Evolutionary conservation across 2,113 vertebrate species (phyloP).

Genomic region (Oreochromis tanganicae): DNA sequence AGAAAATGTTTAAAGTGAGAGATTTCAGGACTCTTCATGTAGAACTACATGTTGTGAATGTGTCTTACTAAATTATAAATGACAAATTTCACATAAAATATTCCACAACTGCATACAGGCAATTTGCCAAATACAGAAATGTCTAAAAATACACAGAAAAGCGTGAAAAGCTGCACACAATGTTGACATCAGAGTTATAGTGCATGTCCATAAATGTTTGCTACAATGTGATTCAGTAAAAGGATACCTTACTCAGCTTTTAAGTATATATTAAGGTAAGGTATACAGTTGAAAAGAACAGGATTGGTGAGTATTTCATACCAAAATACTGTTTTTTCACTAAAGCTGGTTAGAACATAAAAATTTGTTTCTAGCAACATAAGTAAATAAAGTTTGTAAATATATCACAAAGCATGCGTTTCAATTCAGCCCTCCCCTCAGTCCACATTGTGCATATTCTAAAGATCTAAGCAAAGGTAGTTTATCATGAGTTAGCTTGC

Average conservation of each 20-base stretch:
- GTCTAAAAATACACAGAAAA: neutral
- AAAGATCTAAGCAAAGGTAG: neutral
- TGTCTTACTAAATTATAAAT: neutral
- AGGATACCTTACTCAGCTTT: neutral
- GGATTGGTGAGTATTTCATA: neutral
- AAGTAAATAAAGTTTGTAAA: neutral
- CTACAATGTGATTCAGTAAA: neutral
- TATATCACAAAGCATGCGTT: neutral
- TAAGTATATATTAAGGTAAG: neutral
- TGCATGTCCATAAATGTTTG: neutral
- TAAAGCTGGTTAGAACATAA: neutral
- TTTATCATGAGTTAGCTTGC: neutral
- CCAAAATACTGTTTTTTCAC: neutral
- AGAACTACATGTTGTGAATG: neutral
- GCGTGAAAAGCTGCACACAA: neutral
- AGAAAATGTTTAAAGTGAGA: neutral
- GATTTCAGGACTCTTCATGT: neutral
- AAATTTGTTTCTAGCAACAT: neutral
- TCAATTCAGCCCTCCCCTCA: neutral
- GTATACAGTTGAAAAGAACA: neutral
- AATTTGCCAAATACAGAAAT: neutral
- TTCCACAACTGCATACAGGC: neutral
- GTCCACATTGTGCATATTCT: neutral
- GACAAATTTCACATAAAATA: neutral
- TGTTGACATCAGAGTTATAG: neutral